Conservation (phyloP, 1,140 invertebrate genomes). For the Frieseomelitta varia region DNA sequence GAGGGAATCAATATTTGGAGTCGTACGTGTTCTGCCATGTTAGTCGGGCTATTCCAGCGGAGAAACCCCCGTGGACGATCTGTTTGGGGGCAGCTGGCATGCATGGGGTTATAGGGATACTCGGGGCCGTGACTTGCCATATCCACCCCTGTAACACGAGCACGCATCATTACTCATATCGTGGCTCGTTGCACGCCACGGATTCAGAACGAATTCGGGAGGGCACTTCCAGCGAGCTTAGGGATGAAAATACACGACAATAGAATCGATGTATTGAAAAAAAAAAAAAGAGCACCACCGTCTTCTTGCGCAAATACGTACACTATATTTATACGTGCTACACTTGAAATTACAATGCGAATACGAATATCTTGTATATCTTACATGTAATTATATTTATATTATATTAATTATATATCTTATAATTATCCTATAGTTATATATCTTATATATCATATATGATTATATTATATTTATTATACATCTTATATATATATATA, state of each 20-base stretch:
- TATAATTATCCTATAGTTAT: too few species aligned
- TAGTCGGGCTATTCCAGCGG: slow-evolving; percentile 67
- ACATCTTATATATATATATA: too few species aligned
- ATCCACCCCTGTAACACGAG: slow-evolving; percentile 77
- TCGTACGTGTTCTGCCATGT: slow-evolving; percentile 76
- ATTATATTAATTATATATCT: too few species aligned
- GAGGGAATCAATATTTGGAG: slow-evolving; percentile 81
- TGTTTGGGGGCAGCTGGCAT: slow-evolving; percentile 74
- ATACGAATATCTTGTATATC: too few species aligned
- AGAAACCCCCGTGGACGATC: slow-evolving; percentile 72
- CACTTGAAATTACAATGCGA: neutral
- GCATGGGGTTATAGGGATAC: slow-evolving; percentile 72
- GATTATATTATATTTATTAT: too few species aligned
- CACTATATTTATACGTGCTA: neutral
- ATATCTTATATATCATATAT: too few species aligned
- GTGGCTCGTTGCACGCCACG: slow-evolving; percentile 76
- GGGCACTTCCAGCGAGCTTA: slow-evolving; percentile 61
- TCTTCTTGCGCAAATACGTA: neutral
- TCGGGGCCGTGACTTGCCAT: slow-evolving; percentile 78
- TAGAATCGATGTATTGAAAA: slow-evolving; percentile 37
- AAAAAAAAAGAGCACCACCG: too few species aligned
- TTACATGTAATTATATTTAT: too few species aligned
- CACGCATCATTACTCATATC: slow-evolving; percentile 82
- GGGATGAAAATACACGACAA: slow-evolving; percentile 60
- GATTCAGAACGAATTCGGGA: slow-evolving; percentile 66